Evolutionary conservation across 2,113 vertebrate genomes (phyloP).

Genomic region (Redunca redunca): DNA sequence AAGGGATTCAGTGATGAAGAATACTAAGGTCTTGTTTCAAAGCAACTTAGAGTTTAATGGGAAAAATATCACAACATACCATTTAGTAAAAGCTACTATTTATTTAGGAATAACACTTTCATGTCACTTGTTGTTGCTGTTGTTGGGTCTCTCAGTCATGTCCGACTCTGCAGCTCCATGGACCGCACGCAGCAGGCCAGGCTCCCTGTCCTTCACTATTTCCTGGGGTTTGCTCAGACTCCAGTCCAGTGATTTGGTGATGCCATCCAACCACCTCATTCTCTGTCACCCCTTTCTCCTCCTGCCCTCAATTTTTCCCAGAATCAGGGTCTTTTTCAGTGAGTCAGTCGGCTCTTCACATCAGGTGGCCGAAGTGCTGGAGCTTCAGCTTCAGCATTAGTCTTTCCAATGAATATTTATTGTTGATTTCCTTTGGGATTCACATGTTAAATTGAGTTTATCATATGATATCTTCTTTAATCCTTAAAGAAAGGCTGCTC

Average conservation of each 20-base stretch:
- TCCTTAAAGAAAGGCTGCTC: background rate
- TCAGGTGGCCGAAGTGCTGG: background rate
- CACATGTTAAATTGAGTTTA: background rate
- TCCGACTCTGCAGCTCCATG: background rate
- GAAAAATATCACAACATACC: background rate
- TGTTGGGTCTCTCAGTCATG: background rate
- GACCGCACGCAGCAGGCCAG: fast-evolving
- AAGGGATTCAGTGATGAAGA: background rate
- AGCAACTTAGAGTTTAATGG: background rate
- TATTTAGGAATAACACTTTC: background rate
- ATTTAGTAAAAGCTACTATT: background rate
- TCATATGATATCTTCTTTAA: background rate
- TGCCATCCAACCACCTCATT: background rate
- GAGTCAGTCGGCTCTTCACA: background rate
- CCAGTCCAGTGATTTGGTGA: background rate
- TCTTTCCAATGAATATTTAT: background rate
- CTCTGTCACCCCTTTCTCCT: background rate
- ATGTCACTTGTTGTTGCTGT: background rate
- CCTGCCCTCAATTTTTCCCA: background rate
- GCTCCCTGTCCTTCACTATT: background rate
- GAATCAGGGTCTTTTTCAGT: background rate
- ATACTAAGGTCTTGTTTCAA: background rate
- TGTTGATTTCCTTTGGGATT: background rate
- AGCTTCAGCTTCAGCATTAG: background rate
- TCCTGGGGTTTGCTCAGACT: background rate